Percentiles rank a stretch among this genome's conserved stretches.
Evolutionary conservation across 2,797 vertebrate genomes (phyloP).

Genomic region (Amazona finschi): DNA sequence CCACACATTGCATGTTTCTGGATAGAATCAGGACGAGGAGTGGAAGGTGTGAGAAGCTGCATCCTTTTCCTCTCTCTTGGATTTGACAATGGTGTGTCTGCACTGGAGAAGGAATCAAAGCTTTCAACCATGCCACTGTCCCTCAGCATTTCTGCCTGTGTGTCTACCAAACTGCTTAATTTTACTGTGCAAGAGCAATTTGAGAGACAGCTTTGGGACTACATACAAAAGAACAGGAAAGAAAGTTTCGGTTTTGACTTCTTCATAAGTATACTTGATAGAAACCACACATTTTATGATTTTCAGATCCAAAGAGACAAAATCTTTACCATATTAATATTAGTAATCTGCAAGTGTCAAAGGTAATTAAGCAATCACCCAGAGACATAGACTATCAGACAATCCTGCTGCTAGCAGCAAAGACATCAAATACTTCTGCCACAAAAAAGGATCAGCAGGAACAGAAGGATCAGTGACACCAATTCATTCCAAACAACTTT

Average conservation of each 20-base stretch:
- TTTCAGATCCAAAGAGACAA: neutral
- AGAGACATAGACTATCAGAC: neutral
- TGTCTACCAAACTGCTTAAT: neutral
- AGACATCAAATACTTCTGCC: neutral
- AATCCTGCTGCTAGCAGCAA: neutral
- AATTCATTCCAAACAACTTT: neutral
- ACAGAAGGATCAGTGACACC: neutral
- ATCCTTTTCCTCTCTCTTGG: neutral
- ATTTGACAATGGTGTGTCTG: rapidly evolving
- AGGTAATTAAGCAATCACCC: constrained; percentile 7
- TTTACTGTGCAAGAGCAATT: neutral
- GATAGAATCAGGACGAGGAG: neutral
- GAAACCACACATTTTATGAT: neutral
- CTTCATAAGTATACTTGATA: rapidly evolving
- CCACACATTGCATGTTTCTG: neutral
- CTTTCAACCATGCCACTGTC: rapidly evolving
- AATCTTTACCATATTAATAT: neutral
- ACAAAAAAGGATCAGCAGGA: neutral
- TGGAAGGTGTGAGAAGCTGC: neutral
- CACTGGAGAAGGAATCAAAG: neutral
- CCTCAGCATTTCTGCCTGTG: neutral
- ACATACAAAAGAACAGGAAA: neutral
- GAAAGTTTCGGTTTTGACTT: neutral
- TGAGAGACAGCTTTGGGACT: neutral
- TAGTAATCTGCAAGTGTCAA: neutral